A percentile compares a stretch with the other conserved stretches of the same genome.
Evolutionary conservation across 2,888 invertebrate genomes (phyloP).

Genomic region (Platycheirus rosarum): DNA sequence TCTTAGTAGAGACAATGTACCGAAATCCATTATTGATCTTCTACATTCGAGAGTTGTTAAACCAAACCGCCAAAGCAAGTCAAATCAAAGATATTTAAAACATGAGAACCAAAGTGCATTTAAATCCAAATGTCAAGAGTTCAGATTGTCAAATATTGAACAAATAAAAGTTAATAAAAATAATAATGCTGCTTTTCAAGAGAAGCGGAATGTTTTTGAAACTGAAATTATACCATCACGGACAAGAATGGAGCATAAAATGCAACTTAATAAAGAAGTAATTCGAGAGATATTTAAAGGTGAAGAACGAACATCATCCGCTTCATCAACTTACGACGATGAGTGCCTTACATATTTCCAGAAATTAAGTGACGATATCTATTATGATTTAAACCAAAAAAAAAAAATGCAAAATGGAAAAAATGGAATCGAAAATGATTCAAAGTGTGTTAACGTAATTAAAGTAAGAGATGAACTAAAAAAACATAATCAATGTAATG

Average conservation of each 20-base stretch:
- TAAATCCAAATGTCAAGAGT: conserved; percentile 12
- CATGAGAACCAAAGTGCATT: conserved; percentile 25
- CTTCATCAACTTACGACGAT: conserved; percentile 86
- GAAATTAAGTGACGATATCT: conserved; percentile 76
- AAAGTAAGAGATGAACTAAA: conserved; percentile 2
- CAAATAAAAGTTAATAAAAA: conserved; percentile 34
- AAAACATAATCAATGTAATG: not conserved
- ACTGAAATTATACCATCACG: conserved; percentile 89
- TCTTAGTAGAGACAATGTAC: conserved; percentile 59
- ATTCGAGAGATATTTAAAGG: conserved; percentile 91
- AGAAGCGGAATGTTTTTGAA: conserved; percentile 84
- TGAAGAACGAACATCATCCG: conserved; percentile 90
- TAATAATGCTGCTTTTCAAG: conserved; percentile 67
- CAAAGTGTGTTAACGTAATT: conserved; percentile 1
- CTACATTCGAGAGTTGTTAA: conserved; percentile 80
- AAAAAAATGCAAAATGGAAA: not conserved
- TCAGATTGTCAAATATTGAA: conserved; percentile 12
- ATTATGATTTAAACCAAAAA: conserved; percentile 24
- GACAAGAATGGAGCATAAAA: conserved; percentile 89
- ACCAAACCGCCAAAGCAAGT: conserved; percentile 37
- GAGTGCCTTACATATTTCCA: conserved; percentile 81
- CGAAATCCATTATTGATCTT: conserved; percentile 81
- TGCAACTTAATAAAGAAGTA: conserved; percentile 88
- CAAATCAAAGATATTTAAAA: conserved; percentile 30
- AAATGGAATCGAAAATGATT: not conserved